Conservation (phyloP, 30 jellyfish, hydroid and myxozoan genomes). For the Aurelia coerulea region DNA sequence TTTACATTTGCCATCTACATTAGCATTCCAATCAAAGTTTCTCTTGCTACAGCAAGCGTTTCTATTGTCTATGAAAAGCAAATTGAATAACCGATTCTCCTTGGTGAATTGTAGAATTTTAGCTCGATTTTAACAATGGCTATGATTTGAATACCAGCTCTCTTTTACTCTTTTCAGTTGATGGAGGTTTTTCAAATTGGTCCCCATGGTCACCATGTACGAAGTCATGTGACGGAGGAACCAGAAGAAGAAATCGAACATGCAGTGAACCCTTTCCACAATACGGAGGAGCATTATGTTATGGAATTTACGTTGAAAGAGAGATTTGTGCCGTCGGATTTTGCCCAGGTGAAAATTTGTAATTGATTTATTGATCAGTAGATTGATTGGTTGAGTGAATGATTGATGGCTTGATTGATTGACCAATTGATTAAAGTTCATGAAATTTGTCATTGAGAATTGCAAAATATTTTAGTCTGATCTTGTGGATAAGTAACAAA, state of each 20-base stretch:
- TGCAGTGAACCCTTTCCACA: slow-evolving; percentile 26
- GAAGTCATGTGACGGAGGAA: slow-evolving; percentile 11
- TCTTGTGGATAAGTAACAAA: too few species aligned
- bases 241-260: slow-evolving; percentile 4
- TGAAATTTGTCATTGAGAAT: too few species aligned
- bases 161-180: not conserved
- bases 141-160: too few species aligned
- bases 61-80: too few species aligned
- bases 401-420: not conserved
- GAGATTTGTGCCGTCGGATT: slow-evolving; percentile 28
- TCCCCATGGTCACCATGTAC: slow-evolving; percentile 17
- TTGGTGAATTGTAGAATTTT: not conserved
- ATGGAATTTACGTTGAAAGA: slow-evolving; percentile 31
- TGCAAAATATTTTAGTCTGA: too few species aligned
- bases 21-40: too few species aligned
- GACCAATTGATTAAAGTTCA: not conserved
- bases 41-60: too few species aligned
- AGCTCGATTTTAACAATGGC: not conserved
- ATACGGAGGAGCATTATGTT: slow-evolving; percentile 44
- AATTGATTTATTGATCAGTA: not conserved
- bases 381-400: not conserved
- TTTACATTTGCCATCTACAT: too few species aligned
- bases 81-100: too few species aligned
- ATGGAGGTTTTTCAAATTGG: slow-evolving; percentile 31
- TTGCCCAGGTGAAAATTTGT: slow-evolving; percentile 40